Percentiles rank a stretch among this genome's conserved stretches.
These are phyloP conservation scores for Tortricodes alternella DNA, from an alignment of 2,888 invertebrate species.

Conservation along the genomic window DNA sequence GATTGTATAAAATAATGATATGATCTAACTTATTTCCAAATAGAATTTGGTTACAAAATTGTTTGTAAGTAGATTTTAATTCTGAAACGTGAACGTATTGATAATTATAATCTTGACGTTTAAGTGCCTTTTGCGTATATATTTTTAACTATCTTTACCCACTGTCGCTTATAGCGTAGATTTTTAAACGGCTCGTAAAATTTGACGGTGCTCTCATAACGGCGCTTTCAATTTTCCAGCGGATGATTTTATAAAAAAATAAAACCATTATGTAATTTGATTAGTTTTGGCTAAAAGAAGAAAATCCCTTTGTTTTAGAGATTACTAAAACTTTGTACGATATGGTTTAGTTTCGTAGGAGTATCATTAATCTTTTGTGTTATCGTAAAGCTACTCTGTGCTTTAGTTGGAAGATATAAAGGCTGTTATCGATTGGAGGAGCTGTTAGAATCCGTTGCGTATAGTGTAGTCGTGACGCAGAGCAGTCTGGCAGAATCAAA, in stretches of 20 bases:
- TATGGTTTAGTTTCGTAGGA: slow-evolving; percentile 7
- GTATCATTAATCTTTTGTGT: slow-evolving; percentile 4
- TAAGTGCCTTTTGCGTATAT: background rate
- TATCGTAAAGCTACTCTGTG: background rate
- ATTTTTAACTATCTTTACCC: slow-evolving; percentile 22
- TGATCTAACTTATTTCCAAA: no score
- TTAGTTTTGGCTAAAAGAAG: slow-evolving; percentile 11
- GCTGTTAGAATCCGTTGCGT: background rate
- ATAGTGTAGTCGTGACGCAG: slow-evolving; percentile 9
- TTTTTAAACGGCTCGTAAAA: slow-evolving; percentile 29
- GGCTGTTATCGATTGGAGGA: background rate
- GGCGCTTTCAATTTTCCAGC: slow-evolving; percentile 27
- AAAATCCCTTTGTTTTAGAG: slow-evolving; percentile 10
- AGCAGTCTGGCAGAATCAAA: slow-evolving; percentile 11
- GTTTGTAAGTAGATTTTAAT: background rate
- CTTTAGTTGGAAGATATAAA: background rate
- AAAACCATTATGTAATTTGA: slow-evolving; percentile 23
- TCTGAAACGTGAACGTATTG: background rate
- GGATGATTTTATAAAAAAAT: slow-evolving; percentile 28
- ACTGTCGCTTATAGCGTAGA: slow-evolving; percentile 24
- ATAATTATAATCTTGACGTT: background rate
- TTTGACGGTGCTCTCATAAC: slow-evolving; percentile 20
- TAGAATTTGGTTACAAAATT: background rate
- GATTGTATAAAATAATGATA: no score
- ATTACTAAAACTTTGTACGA: slow-evolving; percentile 3